Conservation (phyloP, 2,797 vertebrate genomes). For the Platyrinchus mystaceus region DNA sequence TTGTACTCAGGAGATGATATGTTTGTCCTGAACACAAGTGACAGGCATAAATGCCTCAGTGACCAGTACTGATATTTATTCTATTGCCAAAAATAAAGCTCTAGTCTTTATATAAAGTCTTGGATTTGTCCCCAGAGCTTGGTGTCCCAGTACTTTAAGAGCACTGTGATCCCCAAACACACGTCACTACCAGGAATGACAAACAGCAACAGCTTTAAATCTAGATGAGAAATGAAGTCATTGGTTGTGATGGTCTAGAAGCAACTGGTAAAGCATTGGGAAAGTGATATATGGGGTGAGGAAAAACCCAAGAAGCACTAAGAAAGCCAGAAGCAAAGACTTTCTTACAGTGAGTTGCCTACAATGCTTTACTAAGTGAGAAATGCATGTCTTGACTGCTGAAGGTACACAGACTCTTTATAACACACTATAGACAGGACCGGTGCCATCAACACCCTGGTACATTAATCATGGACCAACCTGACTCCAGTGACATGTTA, state of each 20-base stretch:
- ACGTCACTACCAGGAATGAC: neutral
- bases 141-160: neutral
- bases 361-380: neutral
- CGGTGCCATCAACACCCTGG: neutral
- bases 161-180: neutral
- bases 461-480: neutral
- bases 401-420: neutral
- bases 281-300: neutral
- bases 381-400: neutral
- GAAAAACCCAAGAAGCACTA: neutral
- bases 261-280: neutral
- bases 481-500: neutral
- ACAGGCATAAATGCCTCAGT: neutral
- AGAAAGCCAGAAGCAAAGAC: neutral
- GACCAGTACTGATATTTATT: neutral
- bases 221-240: neutral
- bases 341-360: neutral
- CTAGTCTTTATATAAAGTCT: neutral
- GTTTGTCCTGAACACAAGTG: neutral
- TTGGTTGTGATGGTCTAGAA: neutral
- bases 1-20: neutral
- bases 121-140: neutral
- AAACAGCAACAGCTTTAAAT: neutral
- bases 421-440: neutral
- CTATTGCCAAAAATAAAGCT: slow-evolving; percentile 10